Evolutionary conservation across 1,140 invertebrate genomes (phyloP), one percentile per base, ranked within the genome.

Genomic region (Aphelenchoides fujianensis): DNA sequence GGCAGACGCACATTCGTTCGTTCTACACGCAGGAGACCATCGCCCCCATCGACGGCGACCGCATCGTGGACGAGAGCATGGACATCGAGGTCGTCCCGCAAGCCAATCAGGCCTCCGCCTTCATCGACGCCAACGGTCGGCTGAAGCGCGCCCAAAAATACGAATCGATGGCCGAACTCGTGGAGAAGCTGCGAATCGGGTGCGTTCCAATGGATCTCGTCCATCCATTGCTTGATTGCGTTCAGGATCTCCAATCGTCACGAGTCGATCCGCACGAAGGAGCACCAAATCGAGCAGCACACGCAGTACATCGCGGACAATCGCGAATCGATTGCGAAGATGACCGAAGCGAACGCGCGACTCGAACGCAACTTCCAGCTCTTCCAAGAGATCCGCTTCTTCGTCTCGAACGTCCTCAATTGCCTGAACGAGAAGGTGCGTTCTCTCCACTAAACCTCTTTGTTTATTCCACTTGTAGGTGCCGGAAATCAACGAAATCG

Each of bases 381-480:
- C 57, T 79, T 74, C 35, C 77, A 79, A 37, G 75, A 79, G 57
- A 79, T 79, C 41, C 31, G 71, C 2, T 27, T 77, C 7, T 79
- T 64, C 37, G 62, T 54, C 0, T 35, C 62, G 9, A 71, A 79
- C 78, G 68, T 79, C 28, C 30, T 79, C 7, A 77, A 79, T 23
- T 79, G 77, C 63, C 30, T 79, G 19, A 78, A 79, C 67, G 77
- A 79, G 52, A 79, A 79, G 30, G 63, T 66, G 32, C 23, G 12
- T 59, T 59, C 5, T n/a, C n/a, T 7, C 19, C 19, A 19, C 34
- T 59, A 16, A 59, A 23, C 23, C 7, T 7, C 23, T 7, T 59
- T 5, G 5, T 30, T 32, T 59, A 7, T 5, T 59, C 55, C 5
- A 5, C 7, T 59, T 59, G 2, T 27, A 75, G 74, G 74, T 71